phyloP scores from a whole-genome alignment of 2,888 invertebrate genomes.

The Epiblema foenella region DNA sequence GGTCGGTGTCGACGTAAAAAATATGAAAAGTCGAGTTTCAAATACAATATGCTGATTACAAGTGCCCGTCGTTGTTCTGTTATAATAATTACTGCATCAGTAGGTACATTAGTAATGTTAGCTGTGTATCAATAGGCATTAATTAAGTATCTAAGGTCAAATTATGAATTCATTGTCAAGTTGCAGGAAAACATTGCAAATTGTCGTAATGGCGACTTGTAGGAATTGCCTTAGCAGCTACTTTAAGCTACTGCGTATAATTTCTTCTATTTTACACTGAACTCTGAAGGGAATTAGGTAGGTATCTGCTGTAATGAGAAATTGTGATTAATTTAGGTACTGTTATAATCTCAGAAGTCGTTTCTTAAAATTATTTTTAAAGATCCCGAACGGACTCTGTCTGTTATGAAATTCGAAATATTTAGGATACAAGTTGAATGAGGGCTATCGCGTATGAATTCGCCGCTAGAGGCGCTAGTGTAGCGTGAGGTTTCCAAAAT shows the following conservation, averaged over 20 bases:
- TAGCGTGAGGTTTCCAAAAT: too few relatives aligned
- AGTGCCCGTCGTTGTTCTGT: slow-evolving; percentile 6
- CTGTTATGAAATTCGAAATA: too few relatives aligned
- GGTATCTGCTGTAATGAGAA: too few relatives aligned
- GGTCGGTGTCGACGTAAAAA: neutral
- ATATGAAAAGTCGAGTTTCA: neutral
- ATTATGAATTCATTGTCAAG: slow-evolving; percentile 31
- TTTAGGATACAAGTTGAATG: too few relatives aligned
- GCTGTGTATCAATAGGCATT: too few relatives aligned
- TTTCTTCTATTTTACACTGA: neutral
- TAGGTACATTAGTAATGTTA: too few relatives aligned
- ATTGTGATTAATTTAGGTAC: too few relatives aligned
- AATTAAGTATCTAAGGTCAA: slow-evolving; percentile 25
- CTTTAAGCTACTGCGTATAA: neutral
- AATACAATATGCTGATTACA: neutral
- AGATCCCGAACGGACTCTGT: too few relatives aligned
- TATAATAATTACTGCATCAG: slow-evolving; percentile 12
- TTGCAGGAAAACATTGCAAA: slow-evolving; percentile 9
- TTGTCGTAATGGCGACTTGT: neutral
- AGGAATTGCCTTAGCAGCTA: neutral
- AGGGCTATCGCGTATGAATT: too few relatives aligned
- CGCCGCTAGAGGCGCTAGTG: too few relatives aligned
- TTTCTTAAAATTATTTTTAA: too few relatives aligned
- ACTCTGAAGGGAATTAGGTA: neutral
- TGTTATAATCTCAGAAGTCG: too few relatives aligned